These are phyloP conservation scores for Hydrotaea diabolus DNA, from an alignment of 2,888 invertebrate genomes.

Conservation along the genomic window DNA sequence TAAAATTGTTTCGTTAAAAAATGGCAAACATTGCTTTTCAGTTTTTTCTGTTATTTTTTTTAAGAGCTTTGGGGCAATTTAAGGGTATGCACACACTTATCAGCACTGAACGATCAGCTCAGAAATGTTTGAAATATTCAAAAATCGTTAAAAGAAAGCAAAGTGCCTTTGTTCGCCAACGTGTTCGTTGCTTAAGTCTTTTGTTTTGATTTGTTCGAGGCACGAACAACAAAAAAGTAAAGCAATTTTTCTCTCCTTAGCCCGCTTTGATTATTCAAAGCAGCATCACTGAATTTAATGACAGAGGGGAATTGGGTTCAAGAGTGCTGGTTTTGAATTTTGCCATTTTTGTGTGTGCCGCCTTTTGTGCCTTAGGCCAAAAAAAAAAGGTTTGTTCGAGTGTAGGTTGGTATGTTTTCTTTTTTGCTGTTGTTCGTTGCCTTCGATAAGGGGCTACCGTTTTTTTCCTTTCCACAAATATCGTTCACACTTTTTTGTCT, in stretches of 20 bases:
- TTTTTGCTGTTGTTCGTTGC: background rate
- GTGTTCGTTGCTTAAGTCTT: conserved; percentile 76
- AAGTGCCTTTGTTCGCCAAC: conserved; percentile 36
- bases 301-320: background rate
- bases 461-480: conserved; percentile 60
- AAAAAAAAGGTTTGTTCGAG: conserved; percentile 10
- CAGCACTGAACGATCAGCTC: background rate
- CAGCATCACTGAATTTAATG: background rate
- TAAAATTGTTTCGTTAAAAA: background rate
- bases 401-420: background rate
- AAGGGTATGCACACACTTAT: conserved; percentile 33
- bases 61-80: background rate
- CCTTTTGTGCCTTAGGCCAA: conserved; percentile 32
- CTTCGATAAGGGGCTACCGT: conserved; percentile 70
- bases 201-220: conserved; percentile 67
- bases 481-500: conserved; percentile 46
- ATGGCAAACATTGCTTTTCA: conserved; percentile 24
- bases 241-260: conserved; percentile 16
- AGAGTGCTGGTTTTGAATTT: background rate
- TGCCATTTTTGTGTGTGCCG: conserved; percentile 10
- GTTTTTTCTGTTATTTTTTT: too few species aligned
- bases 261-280: background rate
- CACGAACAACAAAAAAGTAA: background rate
- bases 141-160: conserved; percentile 34
- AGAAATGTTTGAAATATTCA: background rate